Percentiles rank a stretch among this genome's conserved stretches.
Evolutionary conservation across 1,140 invertebrate species (phyloP).

Genomic region (Lordiphosa stackelbergi): DNA sequence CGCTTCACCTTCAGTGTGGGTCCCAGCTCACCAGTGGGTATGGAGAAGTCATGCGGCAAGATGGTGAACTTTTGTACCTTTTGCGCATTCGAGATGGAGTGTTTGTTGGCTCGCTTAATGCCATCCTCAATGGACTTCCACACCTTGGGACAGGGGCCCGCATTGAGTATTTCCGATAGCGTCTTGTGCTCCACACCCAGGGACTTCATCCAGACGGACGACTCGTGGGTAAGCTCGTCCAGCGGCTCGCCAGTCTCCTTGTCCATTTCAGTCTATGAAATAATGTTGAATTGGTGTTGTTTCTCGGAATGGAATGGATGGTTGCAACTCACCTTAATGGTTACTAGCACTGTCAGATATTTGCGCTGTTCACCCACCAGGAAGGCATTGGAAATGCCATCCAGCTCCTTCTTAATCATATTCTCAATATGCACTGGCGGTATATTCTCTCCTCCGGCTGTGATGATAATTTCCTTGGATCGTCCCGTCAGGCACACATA

Average conservation of each 20-base stretch:
- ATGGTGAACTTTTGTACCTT: slow-evolving; percentile 94
- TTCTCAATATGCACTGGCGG: slow-evolving; percentile 93
- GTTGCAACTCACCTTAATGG: slow-evolving; percentile 84
- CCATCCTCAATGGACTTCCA: slow-evolving; percentile 86
- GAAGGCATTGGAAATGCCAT: slow-evolving; percentile 89
- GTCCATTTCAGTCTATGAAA: slow-evolving; percentile 77
- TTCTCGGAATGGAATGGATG: background rate
- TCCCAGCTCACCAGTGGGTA: slow-evolving; percentile 91
- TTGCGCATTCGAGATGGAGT: slow-evolving; percentile 91
- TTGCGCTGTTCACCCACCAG: slow-evolving; percentile 92
- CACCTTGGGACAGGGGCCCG: slow-evolving; percentile 80
- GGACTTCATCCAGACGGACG: slow-evolving; percentile 84
- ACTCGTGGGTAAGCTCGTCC: slow-evolving; percentile 83
- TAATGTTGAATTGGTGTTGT: background rate
- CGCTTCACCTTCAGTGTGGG: slow-evolving; percentile 93
- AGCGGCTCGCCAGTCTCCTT: slow-evolving; percentile 83
- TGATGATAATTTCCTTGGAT: slow-evolving; percentile 93
- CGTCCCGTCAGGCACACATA: slow-evolving; percentile 91
- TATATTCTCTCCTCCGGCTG: slow-evolving; percentile 95
- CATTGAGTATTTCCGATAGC: slow-evolving; percentile 84
- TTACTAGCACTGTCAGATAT: slow-evolving; percentile 90
- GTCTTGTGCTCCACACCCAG: slow-evolving; percentile 85
- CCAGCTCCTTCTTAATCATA: slow-evolving; percentile 85
- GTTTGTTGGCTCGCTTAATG: slow-evolving; percentile 86
- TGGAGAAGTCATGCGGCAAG: slow-evolving; percentile 91